Conservation (phyloP, 1,140 invertebrate genomes). For the Prorops nasuta region DNA sequence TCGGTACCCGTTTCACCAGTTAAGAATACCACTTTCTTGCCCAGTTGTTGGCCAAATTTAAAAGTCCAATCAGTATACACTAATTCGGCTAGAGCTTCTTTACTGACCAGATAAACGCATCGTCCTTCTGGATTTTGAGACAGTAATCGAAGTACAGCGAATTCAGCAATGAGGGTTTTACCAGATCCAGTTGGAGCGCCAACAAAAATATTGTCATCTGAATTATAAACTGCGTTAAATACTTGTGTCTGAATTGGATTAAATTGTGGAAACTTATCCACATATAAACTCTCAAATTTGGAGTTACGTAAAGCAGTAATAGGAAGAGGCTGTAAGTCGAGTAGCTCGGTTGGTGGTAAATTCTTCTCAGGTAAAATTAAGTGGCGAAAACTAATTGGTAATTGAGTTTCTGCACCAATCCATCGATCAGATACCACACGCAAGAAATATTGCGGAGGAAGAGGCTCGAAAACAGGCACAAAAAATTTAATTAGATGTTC, state of each 20-base stretch:
- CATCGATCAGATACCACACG: conserved; percentile 77
- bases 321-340: conserved; percentile 97
- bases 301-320: conserved; percentile 81
- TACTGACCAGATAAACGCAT: conserved; percentile 92
- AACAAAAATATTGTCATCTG: conserved; percentile 97
- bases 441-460: conserved; percentile 98
- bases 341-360: conserved; percentile 92
- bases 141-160: conserved; percentile 90
- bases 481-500: conserved; percentile 98
- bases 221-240: conserved; percentile 98
- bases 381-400: conserved; percentile 97
- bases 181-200: conserved; percentile 97
- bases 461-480: conserved; percentile 96
- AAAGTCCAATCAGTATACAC: conserved; percentile 88
- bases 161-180: conserved; percentile 96
- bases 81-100: conserved; percentile 88
- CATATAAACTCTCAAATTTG: conserved; percentile 84
- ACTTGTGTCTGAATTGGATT: conserved; percentile 99
- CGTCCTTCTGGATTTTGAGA: conserved; percentile 69
- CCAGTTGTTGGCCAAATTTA: conserved; percentile 80
- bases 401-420: conserved; percentile 92
- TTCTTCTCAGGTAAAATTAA: conserved; percentile 98
- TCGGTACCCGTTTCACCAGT: conserved; percentile 98
- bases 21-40: conserved; percentile 88
- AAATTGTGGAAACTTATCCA: conserved; percentile 87